A percentile compares a stretch with the other conserved stretches of the same genome.
phyloP scores from a whole-genome alignment of 2,888 invertebrate genomes.

The Hypomecis atomaria region DNA sequence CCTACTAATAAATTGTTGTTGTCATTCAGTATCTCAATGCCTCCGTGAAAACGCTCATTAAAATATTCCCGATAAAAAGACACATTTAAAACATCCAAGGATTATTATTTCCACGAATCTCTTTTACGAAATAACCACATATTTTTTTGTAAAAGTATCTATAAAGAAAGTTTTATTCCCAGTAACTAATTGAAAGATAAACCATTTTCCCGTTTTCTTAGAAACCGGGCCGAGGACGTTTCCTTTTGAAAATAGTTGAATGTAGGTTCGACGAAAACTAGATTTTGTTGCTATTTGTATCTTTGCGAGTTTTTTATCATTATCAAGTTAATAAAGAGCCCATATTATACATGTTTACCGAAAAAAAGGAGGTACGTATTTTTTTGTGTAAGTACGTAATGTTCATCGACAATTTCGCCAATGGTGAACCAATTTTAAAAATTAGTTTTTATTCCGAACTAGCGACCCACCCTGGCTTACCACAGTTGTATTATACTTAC shows the following conservation, averaged over 20 bases:
- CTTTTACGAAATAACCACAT: background rate
- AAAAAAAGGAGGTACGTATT: too few relatives aligned
- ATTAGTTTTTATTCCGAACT: too few relatives aligned
- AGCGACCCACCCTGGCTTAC: too few relatives aligned
- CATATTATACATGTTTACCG: too few relatives aligned
- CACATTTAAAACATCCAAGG: background rate
- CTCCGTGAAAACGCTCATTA: too few relatives aligned
- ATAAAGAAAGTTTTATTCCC: background rate
- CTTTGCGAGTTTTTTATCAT: background rate
- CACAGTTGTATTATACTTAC: too few relatives aligned
- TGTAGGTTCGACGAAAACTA: background rate
- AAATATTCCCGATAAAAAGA: too few relatives aligned
- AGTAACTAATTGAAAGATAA: slow-evolving; percentile 9
- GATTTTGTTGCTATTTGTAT: background rate
- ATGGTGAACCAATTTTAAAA: too few relatives aligned
- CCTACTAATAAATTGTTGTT: too few relatives aligned
- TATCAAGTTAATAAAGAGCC: background rate
- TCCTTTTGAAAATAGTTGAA: background rate
- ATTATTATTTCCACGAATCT: background rate
- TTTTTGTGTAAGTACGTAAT: too few relatives aligned
- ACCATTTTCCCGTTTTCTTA: slow-evolving; percentile 7
- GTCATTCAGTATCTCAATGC: too few relatives aligned
- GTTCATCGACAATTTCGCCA: too few relatives aligned
- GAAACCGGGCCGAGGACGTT: slow-evolving; percentile 6
- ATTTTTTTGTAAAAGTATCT: background rate